Percentiles rank a stretch among this genome's conserved stretches.
These are phyloP conservation scores for Sebastes schlegelii DNA, from an alignment of 2,113 vertebrate species.

Conservation along the genomic window DNA sequence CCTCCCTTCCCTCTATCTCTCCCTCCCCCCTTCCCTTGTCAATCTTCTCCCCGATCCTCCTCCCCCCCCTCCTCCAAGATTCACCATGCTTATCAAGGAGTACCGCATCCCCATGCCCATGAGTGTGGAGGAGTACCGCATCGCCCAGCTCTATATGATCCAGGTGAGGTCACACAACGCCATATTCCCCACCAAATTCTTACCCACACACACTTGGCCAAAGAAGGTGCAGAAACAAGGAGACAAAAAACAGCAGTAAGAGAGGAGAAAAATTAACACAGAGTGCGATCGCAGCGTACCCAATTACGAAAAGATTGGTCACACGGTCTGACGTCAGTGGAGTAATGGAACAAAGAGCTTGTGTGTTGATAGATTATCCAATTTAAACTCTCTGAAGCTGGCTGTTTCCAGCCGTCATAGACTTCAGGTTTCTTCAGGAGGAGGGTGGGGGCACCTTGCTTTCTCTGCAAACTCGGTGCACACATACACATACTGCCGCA, in stretches of 20 bases:
- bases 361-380: constrained; percentile 71
- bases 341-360: constrained; percentile 64
- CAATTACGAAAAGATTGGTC: constrained; percentile 65
- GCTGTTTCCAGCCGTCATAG: constrained; percentile 39
- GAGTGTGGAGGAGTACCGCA: constrained; percentile 98
- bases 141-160: constrained; percentile 99
- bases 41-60: constrained; percentile 68
- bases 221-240: constrained; percentile 9
- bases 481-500: background rate
- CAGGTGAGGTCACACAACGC: constrained; percentile 86
- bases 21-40: constrained; percentile 63
- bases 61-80: constrained; percentile 69
- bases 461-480: background rate
- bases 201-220: background rate
- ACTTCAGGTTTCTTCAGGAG: constrained; percentile 37
- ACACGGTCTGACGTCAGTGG: constrained; percentile 36
- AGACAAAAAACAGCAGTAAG: background rate
- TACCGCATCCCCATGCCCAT: constrained; percentile 97
- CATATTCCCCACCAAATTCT: background rate
- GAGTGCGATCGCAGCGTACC: background rate
- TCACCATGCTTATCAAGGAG: constrained; percentile 98
- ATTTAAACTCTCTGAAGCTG: constrained; percentile 57
- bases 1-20: constrained; percentile 26
- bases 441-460: background rate
- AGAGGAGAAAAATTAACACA: constrained; percentile 2